Base-by-base conservation (phyloP, 1,140 invertebrate species). In the Heliconius hewitsoni region DNA sequence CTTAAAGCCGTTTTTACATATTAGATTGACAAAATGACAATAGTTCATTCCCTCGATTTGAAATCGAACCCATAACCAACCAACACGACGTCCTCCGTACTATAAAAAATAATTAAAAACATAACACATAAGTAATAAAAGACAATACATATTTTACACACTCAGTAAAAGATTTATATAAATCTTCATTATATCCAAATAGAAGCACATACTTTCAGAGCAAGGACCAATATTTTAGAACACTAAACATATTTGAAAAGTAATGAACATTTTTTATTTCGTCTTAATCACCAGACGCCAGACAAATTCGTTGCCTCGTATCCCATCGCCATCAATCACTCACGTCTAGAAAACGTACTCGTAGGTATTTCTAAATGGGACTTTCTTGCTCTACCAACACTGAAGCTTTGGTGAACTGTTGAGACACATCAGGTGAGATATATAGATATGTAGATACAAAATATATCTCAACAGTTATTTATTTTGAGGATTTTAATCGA, bases 261-360 rank as follows among this genome's bases (percentile, higher is more conserved):
- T 60, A 60, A 13, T 23, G 11, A 66, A 66, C 23, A 30, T 66
- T 13, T 6, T 23, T 66, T 27, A 23, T 66, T 66, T 66, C 60
- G 13, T 30, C 60, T 30, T 66, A 66, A 66, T 66, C 60, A 30
- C 27, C 60, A 66, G 60, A 30, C 60, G 60, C 60, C 60, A 66
- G 60, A 66, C 60, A 66, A 66, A 66, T 66, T 66, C 23, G 60
- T 30, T 30, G 27, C 60, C 27, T 66, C 60, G 27, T 66, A 66
- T 30, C n/a, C n/a, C n/a, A n/a, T n/a, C n/a, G n/a, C n/a, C n/a
- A 66, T 66, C 60, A 30, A 66, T 66, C 60, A 66, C 60, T 66
- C 60, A 30, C 60, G 60, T 66, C 27, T 66, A 30, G 60, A 30
- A 66, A 66, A 30, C 27, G 60, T 66, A 66, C 11, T 66, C 60